phyloP scores from a whole-genome alignment of 2,113 vertebrate genomes.

The Calonectris borealis region DNA sequence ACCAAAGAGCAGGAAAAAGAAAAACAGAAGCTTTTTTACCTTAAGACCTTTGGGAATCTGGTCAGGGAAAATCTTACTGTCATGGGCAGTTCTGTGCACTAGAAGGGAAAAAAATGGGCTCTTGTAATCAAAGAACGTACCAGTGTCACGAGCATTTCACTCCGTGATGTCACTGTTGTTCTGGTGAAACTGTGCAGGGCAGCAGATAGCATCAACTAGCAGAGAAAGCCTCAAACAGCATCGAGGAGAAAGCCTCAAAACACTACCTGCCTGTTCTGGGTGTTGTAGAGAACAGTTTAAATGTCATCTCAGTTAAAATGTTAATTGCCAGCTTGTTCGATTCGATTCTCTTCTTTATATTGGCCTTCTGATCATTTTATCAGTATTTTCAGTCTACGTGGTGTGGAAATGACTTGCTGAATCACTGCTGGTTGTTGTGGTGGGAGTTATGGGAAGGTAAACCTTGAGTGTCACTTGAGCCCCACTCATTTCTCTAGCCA shows the following conservation, averaged over 20 bases:
- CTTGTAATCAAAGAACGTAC: not conserved
- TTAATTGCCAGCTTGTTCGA: not conserved
- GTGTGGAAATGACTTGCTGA: not conserved
- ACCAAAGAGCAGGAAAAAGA: not conserved
- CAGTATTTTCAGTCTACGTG: not conserved
- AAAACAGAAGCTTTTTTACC: not conserved
- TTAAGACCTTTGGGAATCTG: not conserved
- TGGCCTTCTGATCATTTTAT: not conserved
- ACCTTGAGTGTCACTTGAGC: not conserved
- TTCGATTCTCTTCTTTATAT: not conserved
- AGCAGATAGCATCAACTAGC: not conserved
- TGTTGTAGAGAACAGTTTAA: not conserved
- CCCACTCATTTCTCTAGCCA: not conserved
- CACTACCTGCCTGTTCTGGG: not conserved
- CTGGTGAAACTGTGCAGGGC: not conserved
- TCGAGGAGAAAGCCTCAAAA: not conserved
- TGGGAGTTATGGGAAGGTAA: not conserved
- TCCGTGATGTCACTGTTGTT: not conserved
- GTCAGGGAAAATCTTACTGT: not conserved
- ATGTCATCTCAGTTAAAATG: not conserved
- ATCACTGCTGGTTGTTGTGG: not conserved
- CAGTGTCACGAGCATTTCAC: fast-evolving
- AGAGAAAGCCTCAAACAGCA: not conserved
- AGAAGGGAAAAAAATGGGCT: not conserved
- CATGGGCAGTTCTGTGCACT: not conserved